Percentiles rank a stretch among this genome's conserved stretches.
phyloP scores from a whole-genome alignment of 2,888 invertebrate species.

The Drosophila prolongata region DNA sequence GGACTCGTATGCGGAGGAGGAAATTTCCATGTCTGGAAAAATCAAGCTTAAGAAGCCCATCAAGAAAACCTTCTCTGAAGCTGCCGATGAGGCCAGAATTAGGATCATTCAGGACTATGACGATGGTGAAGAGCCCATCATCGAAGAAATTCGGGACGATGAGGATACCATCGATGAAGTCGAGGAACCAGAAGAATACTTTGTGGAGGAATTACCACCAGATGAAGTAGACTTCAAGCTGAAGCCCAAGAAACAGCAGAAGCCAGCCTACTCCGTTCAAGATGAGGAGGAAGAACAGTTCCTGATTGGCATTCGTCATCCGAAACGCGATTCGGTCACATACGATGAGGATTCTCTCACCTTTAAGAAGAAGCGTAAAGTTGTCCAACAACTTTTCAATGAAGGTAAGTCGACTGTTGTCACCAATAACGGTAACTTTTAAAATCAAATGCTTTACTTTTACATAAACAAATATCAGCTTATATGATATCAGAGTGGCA shows the following conservation, averaged over 20 bases:
- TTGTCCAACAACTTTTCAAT: slow-evolving; percentile 87
- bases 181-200: slow-evolving; percentile 85
- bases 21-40: slow-evolving; percentile 93
- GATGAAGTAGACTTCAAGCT: slow-evolving; percentile 85
- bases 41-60: slow-evolving; percentile 91
- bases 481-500: slow-evolving; percentile 84
- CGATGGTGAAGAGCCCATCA: slow-evolving; percentile 86
- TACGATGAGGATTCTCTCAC: slow-evolving; percentile 89
- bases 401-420: slow-evolving; percentile 75
- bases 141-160: slow-evolving; percentile 88
- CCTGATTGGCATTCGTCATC: slow-evolving; percentile 85
- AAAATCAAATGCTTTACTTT: slow-evolving; percentile 40
- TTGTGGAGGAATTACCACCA: slow-evolving; percentile 86
- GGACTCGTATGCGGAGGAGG: slow-evolving; percentile 94
- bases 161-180: slow-evolving; percentile 86
- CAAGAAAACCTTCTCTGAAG: slow-evolving; percentile 91
- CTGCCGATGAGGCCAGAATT: slow-evolving; percentile 91
- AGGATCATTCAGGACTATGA: slow-evolving; percentile 87
- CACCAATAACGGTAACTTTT: neutral
- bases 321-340: slow-evolving; percentile 85
- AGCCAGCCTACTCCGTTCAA: slow-evolving; percentile 86
- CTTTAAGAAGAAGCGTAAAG: slow-evolving; percentile 89
- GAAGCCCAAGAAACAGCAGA: slow-evolving; percentile 84
- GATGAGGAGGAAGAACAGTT: slow-evolving; percentile 87
- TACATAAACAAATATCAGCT: slow-evolving; percentile 65